A percentile compares a stretch with the other conserved stretches of the same genome.
Conservation (phyloP, 2,888 invertebrate genomes). For the Lithophane socia region DNA sequence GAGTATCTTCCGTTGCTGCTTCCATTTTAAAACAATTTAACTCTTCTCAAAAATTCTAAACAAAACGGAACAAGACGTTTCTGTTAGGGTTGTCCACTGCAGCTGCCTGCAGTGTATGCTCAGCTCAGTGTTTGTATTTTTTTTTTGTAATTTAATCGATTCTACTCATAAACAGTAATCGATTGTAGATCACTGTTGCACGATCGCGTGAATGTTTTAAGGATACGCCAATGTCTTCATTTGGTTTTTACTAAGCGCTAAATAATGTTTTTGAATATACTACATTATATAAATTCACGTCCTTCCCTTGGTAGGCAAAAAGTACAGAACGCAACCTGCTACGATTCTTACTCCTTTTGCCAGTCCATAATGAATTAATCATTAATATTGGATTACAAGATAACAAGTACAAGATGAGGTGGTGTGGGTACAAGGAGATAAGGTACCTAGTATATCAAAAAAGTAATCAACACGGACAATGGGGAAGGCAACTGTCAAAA, state of each 20-base stretch:
- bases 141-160: background rate
- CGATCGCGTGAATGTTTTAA: too few relatives aligned
- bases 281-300: background rate
- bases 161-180: background rate
- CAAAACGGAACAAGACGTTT: constrained; percentile 69
- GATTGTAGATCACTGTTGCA: background rate
- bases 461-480: too few relatives aligned
- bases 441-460: too few relatives aligned
- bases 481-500: too few relatives aligned
- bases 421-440: too few relatives aligned
- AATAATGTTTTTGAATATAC: background rate
- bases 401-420: too few relatives aligned
- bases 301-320: background rate
- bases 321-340: background rate
- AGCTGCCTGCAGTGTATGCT: background rate
- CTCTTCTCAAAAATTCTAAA: constrained; percentile 69
- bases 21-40: constrained; percentile 79
- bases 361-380: too few relatives aligned
- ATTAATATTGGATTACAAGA: too few relatives aligned
- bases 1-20: constrained; percentile 77
- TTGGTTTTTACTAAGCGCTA: background rate
- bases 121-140: background rate
- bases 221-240: background rate
- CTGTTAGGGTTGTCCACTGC: constrained; percentile 54
- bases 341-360: background rate